A percentile compares a stretch with the other conserved stretches of the same genome.
These are phyloP conservation scores for Pelodiscus sinensis DNA, from an alignment of 2,113 vertebrate genomes.

Conservation along the genomic window DNA sequence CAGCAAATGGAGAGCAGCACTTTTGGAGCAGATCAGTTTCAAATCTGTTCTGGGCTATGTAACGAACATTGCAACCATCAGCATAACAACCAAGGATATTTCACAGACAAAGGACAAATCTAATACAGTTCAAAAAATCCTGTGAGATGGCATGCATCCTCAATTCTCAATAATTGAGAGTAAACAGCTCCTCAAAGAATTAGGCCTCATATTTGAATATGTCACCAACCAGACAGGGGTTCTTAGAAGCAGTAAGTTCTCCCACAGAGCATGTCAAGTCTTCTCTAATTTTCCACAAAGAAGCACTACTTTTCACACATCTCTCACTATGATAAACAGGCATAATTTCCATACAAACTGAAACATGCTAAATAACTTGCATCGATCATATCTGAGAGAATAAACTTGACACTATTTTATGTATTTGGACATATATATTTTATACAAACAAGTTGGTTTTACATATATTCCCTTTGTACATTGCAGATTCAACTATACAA, in stretches of 20 bases:
- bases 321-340: background rate
- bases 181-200: background rate
- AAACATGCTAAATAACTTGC: background rate
- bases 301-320: background rate
- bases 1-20: background rate
- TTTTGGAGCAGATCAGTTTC: background rate
- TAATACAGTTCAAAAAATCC: background rate
- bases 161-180: background rate
- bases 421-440: background rate
- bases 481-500: background rate
- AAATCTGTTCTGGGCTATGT: background rate
- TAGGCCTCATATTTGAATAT: background rate
- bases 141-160: background rate
- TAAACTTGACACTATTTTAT: background rate
- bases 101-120: background rate
- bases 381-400: background rate
- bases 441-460: rapidly evolving
- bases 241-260: background rate
- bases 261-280: background rate
- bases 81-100: background rate
- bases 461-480: background rate
- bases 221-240: rapidly evolving
- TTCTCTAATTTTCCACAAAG: background rate
- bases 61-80: background rate
- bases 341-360: background rate